Conservation (phyloP, 2,888 invertebrate species). For the Erannis defoliaria region DNA sequence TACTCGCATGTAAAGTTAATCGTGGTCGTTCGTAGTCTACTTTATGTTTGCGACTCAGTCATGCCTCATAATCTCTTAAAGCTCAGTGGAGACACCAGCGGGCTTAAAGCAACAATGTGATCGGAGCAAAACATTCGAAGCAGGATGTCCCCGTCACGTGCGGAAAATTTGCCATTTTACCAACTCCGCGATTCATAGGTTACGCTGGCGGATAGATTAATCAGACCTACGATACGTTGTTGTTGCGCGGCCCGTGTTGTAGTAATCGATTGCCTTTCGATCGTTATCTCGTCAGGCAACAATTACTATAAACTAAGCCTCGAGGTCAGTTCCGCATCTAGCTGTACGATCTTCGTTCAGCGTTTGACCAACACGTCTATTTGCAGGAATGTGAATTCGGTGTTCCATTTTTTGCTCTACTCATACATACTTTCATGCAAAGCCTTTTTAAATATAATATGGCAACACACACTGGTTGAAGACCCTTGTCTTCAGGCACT, state of each 20-base stretch:
- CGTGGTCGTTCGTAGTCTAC: neutral
- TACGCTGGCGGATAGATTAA: slow-evolving; percentile 24
- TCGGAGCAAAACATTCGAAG: slow-evolving; percentile 32
- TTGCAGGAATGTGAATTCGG: slow-evolving; percentile 20
- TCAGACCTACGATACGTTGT: slow-evolving; percentile 18
- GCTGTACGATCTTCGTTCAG: slow-evolving; percentile 48
- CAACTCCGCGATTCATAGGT: slow-evolving; percentile 24
- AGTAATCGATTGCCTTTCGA: slow-evolving; percentile 68
- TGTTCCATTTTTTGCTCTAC: slow-evolving; percentile 2
- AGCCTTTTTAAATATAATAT: too few relatives aligned
- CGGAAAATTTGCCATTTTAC: slow-evolving; percentile 38
- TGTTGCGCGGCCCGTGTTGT: slow-evolving; percentile 34
- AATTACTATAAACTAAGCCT: slow-evolving; percentile 65
- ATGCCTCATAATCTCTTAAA: slow-evolving; percentile 17
- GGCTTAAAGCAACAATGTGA: slow-evolving; percentile 25
- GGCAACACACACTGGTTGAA: too few relatives aligned
- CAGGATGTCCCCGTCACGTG: slow-evolving; percentile 41
- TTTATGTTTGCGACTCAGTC: slow-evolving; percentile 11
- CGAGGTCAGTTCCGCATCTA: slow-evolving; percentile 65
- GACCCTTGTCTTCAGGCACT: too few relatives aligned
- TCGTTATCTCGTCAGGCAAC: slow-evolving; percentile 57
- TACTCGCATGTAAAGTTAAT: neutral
- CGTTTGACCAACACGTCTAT: slow-evolving; percentile 45
- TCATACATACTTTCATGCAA: neutral
- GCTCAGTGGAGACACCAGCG: slow-evolving; percentile 1